phyloP scores from a whole-genome alignment of 2,797 vertebrate genomes.

The Fratercula arctica region DNA sequence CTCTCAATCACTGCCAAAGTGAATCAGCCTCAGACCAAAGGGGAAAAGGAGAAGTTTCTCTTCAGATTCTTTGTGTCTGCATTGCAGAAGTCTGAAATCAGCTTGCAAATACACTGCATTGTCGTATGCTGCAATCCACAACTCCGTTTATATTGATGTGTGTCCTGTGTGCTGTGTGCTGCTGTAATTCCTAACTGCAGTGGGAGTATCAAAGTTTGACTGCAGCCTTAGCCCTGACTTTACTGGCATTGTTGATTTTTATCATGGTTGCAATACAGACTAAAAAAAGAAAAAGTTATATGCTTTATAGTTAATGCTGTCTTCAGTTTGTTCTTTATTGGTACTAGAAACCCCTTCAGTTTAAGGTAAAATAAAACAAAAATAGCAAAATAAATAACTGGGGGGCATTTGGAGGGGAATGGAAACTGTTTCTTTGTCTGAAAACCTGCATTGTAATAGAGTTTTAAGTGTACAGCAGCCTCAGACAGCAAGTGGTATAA shows the following conservation, averaged over 20 bases:
- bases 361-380: constrained; percentile 56
- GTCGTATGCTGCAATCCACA: background rate
- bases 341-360: constrained; percentile 20
- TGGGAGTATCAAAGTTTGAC: background rate
- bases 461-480: background rate
- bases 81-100: constrained; percentile 34
- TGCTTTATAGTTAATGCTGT: background rate
- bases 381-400: constrained; percentile 66
- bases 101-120: background rate
- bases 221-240: background rate
- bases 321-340: background rate
- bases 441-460: constrained; percentile 1
- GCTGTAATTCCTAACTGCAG: background rate
- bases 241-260: constrained; percentile 7
- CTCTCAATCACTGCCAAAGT: constrained; percentile 10
- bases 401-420: constrained; percentile 16
- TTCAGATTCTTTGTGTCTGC: background rate
- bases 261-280: background rate
- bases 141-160: background rate
- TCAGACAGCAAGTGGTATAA: constrained; percentile 46
- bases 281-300: background rate
- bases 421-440: constrained; percentile 42
- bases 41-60: constrained; percentile 1
- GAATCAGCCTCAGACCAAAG: background rate
- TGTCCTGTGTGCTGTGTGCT: background rate